These are phyloP conservation scores for Dryocosmus kuriphilus DNA, from an alignment of 2,888 invertebrate genomes.

Conservation along the genomic window DNA sequence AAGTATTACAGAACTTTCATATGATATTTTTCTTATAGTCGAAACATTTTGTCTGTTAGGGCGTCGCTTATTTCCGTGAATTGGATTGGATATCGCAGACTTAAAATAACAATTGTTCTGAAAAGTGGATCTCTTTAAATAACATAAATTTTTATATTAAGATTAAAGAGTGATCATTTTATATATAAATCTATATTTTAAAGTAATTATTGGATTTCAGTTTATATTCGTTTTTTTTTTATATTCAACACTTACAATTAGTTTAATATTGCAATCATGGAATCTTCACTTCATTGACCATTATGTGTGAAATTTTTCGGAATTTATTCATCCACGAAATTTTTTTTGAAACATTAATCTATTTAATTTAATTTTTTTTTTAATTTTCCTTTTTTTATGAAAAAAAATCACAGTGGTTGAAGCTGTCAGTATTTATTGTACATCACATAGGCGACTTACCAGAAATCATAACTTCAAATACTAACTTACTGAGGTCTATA, in stretches of 20 bases:
- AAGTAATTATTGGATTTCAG: neutral
- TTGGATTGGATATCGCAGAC: neutral
- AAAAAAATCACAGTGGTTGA: neutral
- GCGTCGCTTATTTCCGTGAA: conserved; percentile 9
- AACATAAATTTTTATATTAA: neutral
- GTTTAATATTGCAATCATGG: conserved; percentile 4
- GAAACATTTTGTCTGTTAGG: conserved; percentile 13
- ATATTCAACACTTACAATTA: neutral
- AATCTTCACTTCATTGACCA: conserved; percentile 1
- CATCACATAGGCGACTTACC: neutral
- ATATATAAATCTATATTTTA: conserved; percentile 16
- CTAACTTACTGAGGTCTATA: neutral
- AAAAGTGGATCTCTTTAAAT: neutral
- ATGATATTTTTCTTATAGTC: conserved; percentile 4
- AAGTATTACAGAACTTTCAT: neutral
- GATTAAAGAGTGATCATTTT: conserved; percentile 7
- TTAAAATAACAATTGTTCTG: neutral
- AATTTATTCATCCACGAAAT: neutral
- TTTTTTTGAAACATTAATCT: neutral
- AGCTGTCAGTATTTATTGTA: neutral
- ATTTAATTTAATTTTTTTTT: neutral
- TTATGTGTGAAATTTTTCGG: neutral
- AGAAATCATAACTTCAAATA: neutral
- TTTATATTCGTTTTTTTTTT: conserved; percentile 4
- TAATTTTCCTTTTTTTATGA: neutral